These are phyloP conservation scores for Lithosia quadra DNA, from an alignment of 2,888 invertebrate species.

Conservation along the genomic window DNA sequence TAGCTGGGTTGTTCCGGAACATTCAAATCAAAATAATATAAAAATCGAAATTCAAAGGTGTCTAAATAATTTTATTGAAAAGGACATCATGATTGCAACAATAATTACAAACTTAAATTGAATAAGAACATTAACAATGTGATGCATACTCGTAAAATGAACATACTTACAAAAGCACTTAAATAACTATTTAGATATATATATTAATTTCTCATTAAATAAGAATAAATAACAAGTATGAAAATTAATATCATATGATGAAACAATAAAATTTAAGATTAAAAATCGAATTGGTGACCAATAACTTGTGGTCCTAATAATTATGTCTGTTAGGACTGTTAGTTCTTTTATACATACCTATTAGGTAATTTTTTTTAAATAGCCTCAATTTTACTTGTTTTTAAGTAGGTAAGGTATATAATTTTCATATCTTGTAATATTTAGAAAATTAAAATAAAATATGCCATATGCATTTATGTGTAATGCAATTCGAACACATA, in stretches of 20 bases:
- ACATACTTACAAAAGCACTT: slow-evolving; percentile 14
- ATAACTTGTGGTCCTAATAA: too few relatives aligned
- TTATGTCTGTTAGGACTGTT: too few relatives aligned
- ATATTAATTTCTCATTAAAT: background rate
- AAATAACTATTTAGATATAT: background rate
- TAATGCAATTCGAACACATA: too few relatives aligned
- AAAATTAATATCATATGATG: background rate
- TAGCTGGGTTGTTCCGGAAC: too few relatives aligned
- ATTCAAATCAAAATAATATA: background rate
- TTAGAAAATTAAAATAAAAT: background rate
- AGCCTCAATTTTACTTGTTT: background rate
- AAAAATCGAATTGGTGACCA: background rate
- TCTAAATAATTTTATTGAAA: background rate
- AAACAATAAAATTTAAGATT: background rate
- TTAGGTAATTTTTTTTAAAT: background rate
- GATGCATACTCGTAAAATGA: slow-evolving; percentile 7
- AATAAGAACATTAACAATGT: background rate
- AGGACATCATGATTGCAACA: slow-evolving; percentile 17
- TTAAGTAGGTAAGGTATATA: background rate
- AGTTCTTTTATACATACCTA: too few relatives aligned
- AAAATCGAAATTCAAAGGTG: background rate
- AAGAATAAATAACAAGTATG: background rate
- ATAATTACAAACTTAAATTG: slow-evolving; percentile 8
- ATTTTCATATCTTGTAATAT: background rate
- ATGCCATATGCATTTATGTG: background rate